Percentiles rank a stretch among this genome's conserved stretches.
phyloP scores from a whole-genome alignment of 1,140 invertebrate species.

The Geopemphigus sp. region DNA sequence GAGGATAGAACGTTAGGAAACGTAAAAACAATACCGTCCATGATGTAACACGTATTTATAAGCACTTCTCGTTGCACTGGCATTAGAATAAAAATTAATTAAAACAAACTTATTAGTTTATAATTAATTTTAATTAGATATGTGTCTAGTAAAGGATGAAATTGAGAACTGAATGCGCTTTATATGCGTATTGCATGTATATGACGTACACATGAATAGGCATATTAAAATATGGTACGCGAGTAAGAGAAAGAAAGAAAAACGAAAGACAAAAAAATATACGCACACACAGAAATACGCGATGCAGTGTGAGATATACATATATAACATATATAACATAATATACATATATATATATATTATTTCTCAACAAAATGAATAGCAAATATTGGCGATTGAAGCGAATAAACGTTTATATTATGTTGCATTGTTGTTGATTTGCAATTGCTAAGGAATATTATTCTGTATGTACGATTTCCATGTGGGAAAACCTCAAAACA shows the following conservation, averaged over 20 bases:
- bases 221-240: not conserved
- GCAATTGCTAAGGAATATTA: not conserved
- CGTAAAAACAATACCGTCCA: conserved; percentile 15
- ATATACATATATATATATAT: too few relatives aligned
- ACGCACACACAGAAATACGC: not conserved
- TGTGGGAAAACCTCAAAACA: not conserved
- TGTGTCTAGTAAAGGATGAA: not conserved
- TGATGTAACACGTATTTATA: not conserved
- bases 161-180: not conserved
- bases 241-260: not conserved
- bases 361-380: not conserved
- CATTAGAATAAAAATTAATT: conserved; percentile 8
- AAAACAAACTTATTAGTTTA: too few relatives aligned
- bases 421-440: conserved; percentile 17
- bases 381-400: not conserved
- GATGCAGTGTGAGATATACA: too few relatives aligned
- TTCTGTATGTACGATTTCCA: not conserved
- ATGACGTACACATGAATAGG: too few relatives aligned
- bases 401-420: not conserved
- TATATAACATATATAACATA: too few relatives aligned
- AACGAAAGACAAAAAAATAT: not conserved
- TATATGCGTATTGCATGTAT: not conserved
- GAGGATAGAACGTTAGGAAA: not conserved
- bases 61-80: not conserved
- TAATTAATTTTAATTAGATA: conserved; percentile 21